Conservation (phyloP, 2,888 invertebrate species). For the Teinopalpus imperialis region DNA sequence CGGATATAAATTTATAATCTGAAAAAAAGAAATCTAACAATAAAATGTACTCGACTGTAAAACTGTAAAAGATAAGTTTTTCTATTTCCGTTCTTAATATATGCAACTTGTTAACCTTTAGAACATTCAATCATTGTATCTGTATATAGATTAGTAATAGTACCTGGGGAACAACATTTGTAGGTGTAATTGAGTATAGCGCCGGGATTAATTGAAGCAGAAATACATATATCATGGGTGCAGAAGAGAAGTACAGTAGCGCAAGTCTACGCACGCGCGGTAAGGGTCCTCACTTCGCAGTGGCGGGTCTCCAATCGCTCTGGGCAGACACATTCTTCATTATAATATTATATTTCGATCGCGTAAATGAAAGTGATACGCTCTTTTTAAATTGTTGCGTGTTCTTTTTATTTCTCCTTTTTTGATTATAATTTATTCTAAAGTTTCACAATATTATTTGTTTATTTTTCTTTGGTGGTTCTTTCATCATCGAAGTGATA, state of each 20-base stretch:
- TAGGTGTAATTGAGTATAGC: constrained; percentile 73
- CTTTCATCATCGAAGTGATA: constrained; percentile 43
- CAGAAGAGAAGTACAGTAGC: constrained; percentile 61
- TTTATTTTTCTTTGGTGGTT: constrained; percentile 29
- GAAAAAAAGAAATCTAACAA: no score
- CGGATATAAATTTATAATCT: no score
- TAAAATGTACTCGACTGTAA: no score
- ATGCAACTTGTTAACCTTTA: no score
- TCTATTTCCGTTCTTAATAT: no score
- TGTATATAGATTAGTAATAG: constrained; percentile 35
- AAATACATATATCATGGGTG: constrained; percentile 78
- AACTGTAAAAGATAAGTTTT: no score
- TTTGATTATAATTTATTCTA: not conserved
- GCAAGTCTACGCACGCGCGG: constrained; percentile 67
- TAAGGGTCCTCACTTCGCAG: constrained; percentile 60
- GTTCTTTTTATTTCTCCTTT: not conserved
- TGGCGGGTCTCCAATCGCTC: constrained; percentile 58
- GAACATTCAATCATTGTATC: not conserved
- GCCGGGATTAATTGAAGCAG: constrained; percentile 76
- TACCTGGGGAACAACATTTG: constrained; percentile 44
- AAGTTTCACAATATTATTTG: constrained; percentile 7
- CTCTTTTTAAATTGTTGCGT: not conserved
- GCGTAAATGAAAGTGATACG: constrained; percentile 17
- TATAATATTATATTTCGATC: constrained; percentile 1
- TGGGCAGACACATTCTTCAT: constrained; percentile 30